Conservation (phyloP, 2,797 vertebrate species). For the Mergus octosetaceus region DNA sequence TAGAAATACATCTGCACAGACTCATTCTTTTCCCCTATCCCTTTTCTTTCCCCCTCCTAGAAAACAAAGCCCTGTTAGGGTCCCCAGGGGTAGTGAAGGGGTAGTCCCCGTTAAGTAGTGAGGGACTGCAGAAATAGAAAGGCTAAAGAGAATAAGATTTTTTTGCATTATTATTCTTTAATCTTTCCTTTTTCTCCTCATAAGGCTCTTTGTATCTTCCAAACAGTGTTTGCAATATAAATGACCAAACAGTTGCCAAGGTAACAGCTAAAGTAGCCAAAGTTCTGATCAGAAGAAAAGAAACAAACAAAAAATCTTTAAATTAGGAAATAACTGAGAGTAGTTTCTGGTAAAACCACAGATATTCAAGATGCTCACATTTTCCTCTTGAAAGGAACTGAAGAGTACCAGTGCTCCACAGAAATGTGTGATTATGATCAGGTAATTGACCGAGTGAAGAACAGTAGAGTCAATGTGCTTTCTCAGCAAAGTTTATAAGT, state of each 20-base stretch:
- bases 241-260: constrained; percentile 70
- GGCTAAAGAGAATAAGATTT: neutral
- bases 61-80: neutral
- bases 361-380: neutral
- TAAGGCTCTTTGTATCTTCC: constrained; percentile 38
- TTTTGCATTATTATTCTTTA: neutral
- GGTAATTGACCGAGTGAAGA: neutral
- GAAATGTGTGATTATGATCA: neutral
- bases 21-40: neutral
- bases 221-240: constrained; percentile 54
- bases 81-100: neutral
- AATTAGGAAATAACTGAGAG: constrained; percentile 7
- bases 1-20: neutral
- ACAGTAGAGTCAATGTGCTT: neutral
- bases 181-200: neutral
- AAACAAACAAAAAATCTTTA: constrained; percentile 17
- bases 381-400: neutral
- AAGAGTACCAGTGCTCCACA: neutral
- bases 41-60: neutral
- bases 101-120: neutral
- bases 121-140: neutral
- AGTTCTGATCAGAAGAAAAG: neutral
- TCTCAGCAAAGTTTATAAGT: neutral
- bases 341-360: neutral
- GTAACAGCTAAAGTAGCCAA: constrained; percentile 55